These are phyloP conservation scores for Pteromalus puparum DNA, from an alignment of 1,140 invertebrate genomes.

Conservation along the genomic window DNA sequence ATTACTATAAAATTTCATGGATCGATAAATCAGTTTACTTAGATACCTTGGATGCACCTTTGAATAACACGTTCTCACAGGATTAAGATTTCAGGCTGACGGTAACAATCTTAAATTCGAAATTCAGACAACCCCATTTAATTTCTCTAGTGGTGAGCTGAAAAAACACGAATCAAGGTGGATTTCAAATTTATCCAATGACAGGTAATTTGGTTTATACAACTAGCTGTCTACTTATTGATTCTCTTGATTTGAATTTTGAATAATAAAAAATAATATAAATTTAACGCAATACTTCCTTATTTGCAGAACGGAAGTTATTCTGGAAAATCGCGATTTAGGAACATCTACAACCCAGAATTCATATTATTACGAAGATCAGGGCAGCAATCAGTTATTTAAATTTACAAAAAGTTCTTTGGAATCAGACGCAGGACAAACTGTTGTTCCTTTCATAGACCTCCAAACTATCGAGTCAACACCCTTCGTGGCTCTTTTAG, in stretches of 20 bases:
- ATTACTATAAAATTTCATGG: slow-evolving; percentile 1
- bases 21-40: not conserved
- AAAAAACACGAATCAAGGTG: not conserved
- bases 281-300: too few relatives aligned
- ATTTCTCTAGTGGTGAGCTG: not conserved
- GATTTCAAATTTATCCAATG: not conserved
- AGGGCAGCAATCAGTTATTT: not conserved
- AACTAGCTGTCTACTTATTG: not conserved
- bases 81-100: not conserved
- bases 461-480: not conserved
- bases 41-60: not conserved
- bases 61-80: not conserved
- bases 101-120: not conserved
- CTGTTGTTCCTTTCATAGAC: slow-evolving; percentile 13
- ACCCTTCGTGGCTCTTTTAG: not conserved
- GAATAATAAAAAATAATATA: too few relatives aligned
- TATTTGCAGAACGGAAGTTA: not conserved
- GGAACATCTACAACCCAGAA: not conserved
- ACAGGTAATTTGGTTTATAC: not conserved
- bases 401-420: slow-evolving; percentile 6
- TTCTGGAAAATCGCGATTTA: not conserved
- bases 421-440: not conserved
- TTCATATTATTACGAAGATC: not conserved
- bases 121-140: not conserved
- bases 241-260: too few relatives aligned